phyloP scores from a whole-genome alignment of 2,888 invertebrate species.

The Kuschelorhynchus macadamiae region DNA sequence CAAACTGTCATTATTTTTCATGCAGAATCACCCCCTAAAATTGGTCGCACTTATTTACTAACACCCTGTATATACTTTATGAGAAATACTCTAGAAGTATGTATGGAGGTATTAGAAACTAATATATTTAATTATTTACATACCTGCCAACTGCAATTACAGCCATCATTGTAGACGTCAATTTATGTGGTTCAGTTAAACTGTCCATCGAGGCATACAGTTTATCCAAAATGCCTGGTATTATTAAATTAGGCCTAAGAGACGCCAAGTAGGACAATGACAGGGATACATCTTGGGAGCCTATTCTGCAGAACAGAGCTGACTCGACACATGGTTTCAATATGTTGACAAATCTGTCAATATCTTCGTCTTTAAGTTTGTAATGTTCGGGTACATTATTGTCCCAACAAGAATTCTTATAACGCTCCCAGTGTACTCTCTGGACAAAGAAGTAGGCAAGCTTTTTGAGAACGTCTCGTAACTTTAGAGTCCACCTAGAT shows the following conservation, averaged over 20 bases:
- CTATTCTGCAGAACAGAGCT: conserved; percentile 84
- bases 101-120: no score
- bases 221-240: conserved; percentile 86
- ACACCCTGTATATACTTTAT: no score
- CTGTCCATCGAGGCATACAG: conserved; percentile 86
- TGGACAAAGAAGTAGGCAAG: conserved; percentile 76
- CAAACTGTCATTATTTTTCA: no score
- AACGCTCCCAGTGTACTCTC: conserved; percentile 78
- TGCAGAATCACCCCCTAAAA: no score
- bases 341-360: conserved; percentile 84
- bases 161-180: conserved; percentile 80
- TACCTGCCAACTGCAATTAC: conserved; percentile 78
- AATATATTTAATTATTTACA: no score
- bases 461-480: conserved; percentile 78
- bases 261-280: conserved; percentile 84
- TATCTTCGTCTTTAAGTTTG: conserved; percentile 83
- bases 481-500: conserved; percentile 78
- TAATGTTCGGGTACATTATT: conserved; percentile 77
- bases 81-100: no score
- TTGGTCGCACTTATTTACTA: no score
- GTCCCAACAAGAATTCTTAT: conserved; percentile 77
- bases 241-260: conserved; percentile 84
- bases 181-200: conserved; percentile 89
- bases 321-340: conserved; percentile 82
- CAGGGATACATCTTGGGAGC: conserved; percentile 74